phyloP scores from a whole-genome alignment of 2,797 vertebrate genomes.

The Octomys mimax region DNA sequence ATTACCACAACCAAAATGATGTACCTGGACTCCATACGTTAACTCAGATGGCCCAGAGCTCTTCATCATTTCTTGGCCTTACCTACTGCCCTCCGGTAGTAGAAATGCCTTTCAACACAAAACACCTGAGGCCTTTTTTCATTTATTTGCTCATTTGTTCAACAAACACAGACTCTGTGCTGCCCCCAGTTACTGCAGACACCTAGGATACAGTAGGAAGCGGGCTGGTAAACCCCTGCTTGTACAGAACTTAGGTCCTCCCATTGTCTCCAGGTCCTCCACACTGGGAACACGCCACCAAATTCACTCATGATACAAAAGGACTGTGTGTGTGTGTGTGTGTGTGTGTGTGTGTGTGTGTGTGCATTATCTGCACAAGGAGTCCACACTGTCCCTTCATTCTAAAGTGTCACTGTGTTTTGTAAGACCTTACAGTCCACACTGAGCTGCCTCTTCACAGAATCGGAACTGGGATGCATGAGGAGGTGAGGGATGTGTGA shows the following conservation, averaged over 20 bases:
- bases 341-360: neutral
- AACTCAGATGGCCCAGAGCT: neutral
- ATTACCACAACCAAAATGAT: neutral
- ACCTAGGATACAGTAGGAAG: neutral
- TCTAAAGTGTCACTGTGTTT: conserved; percentile 39
- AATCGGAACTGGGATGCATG: neutral
- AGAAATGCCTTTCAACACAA: conserved; percentile 43
- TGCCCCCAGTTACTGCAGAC: neutral
- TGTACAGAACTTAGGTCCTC: neutral
- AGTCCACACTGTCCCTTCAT: conserved; percentile 27
- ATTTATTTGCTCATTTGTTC: conserved; percentile 39
- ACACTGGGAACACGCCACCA: neutral
- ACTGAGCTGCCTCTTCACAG: conserved; percentile 27
- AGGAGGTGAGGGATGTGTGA: neutral
- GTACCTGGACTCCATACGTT: neutral
- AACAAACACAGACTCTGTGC: neutral
- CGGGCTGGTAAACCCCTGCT: neutral
- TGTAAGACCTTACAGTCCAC: conserved; percentile 38
- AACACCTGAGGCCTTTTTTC: neutral
- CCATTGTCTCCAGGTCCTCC: neutral
- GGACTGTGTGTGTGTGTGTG: neutral
- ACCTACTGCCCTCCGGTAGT: neutral
- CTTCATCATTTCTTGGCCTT: neutral
- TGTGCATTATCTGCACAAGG: neutral
- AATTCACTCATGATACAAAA: neutral